phyloP scores from a whole-genome alignment of 2,113 vertebrate genomes.

The Prietella phreatophila region DNA sequence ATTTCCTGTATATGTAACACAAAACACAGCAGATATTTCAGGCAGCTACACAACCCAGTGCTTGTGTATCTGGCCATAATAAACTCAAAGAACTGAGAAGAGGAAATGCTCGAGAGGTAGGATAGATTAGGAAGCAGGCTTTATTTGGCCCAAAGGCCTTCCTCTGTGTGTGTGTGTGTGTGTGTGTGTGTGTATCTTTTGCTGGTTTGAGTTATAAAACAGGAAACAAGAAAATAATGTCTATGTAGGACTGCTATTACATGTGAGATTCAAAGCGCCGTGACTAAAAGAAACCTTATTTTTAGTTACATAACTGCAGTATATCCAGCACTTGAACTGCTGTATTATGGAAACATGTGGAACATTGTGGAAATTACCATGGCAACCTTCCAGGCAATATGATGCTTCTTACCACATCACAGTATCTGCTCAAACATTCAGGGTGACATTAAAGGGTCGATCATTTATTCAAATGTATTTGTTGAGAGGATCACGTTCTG shows the following conservation, averaged over 20 bases:
- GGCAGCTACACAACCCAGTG: background rate
- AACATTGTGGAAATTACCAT: background rate
- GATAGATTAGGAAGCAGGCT: conserved; percentile 10
- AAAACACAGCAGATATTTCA: background rate
- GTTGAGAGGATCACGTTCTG: background rate
- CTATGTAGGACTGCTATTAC: background rate
- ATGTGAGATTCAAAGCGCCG: background rate
- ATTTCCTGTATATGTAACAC: background rate
- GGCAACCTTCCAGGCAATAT: background rate
- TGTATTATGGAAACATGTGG: no score
- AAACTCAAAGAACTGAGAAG: background rate
- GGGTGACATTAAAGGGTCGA: background rate
- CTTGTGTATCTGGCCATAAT: conserved; percentile 5
- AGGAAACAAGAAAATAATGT: conserved; percentile 9
- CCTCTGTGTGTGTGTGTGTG: background rate
- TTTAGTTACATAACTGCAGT: background rate
- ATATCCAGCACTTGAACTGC: background rate
- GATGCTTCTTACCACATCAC: background rate
- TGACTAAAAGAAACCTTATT: background rate
- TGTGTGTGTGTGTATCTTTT: background rate
- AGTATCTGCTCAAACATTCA: background rate
- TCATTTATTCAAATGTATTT: background rate
- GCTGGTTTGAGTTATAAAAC: conserved; percentile 3
- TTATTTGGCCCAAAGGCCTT: background rate
- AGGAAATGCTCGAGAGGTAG: conserved; percentile 15